Conservation (phyloP, 2,797 vertebrate species). For the Falco concolor region DNA sequence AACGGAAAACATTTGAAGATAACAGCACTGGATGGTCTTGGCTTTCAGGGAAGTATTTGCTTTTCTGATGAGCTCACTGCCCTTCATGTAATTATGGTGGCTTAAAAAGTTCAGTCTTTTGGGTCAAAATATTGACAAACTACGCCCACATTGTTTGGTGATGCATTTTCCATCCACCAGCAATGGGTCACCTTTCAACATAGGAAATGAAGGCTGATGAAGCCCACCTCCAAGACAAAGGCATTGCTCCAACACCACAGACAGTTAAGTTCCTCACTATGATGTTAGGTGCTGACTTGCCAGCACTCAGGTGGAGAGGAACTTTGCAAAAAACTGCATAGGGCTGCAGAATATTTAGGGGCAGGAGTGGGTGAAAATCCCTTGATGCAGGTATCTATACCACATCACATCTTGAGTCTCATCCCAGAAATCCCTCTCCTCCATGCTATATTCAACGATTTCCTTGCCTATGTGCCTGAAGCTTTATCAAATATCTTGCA, state of each 20-base stretch:
- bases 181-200: not conserved
- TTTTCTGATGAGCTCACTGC: not conserved
- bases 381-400: not conserved
- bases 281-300: not conserved
- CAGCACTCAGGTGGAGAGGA: not conserved
- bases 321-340: not conserved
- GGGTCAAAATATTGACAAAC: not conserved
- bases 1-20: not conserved
- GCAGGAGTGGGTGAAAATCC: not conserved
- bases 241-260: not conserved
- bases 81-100: not conserved
- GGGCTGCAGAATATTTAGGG: not conserved
- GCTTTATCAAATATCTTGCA: not conserved
- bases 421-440: not conserved
- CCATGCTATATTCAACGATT: not conserved
- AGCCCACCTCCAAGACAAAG: not conserved
- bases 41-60: not conserved
- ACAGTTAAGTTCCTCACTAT: not conserved
- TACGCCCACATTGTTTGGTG: not conserved
- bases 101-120: not conserved
- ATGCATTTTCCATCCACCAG: not conserved
- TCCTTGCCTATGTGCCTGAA: not conserved
- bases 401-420: not conserved
- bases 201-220: not conserved
- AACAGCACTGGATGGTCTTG: not conserved